Conservation (phyloP, 2,113 vertebrate species). For the Caloenas nicobarica region DNA sequence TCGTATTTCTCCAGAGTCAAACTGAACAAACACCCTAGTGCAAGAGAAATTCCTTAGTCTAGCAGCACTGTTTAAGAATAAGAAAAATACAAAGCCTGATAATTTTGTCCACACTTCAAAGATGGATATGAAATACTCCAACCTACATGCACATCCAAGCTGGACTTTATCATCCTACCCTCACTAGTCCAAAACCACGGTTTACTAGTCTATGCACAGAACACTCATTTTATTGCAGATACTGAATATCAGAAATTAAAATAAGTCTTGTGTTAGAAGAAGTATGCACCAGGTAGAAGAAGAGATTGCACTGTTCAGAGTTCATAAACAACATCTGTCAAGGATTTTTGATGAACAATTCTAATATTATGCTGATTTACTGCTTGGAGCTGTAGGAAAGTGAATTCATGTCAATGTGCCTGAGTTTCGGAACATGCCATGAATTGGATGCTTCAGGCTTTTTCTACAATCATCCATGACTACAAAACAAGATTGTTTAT, state of each 20-base stretch:
- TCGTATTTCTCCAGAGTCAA: neutral
- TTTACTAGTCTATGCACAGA: neutral
- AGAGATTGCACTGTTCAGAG: neutral
- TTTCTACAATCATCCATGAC: neutral
- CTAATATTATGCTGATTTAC: neutral
- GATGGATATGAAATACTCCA: neutral
- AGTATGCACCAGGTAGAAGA: neutral
- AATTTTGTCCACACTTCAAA: neutral
- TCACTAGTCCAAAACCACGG: neutral
- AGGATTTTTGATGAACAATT: neutral
- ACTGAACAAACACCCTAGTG: neutral
- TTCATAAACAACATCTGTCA: neutral
- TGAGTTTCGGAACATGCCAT: neutral
- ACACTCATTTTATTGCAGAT: neutral
- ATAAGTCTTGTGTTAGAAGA: neutral
- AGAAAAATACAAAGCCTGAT: neutral
- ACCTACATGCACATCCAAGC: neutral
- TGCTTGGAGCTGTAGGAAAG: neutral
- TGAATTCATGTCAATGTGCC: neutral
- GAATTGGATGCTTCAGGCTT: neutral
- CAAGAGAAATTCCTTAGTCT: neutral
- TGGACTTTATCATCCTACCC: neutral
- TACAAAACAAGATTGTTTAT: neutral
- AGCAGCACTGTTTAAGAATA: neutral
- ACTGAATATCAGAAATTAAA: neutral